Base-by-base conservation (phyloP, 2,113 vertebrate genomes). In the Nycticryphes semicollaris region DNA sequence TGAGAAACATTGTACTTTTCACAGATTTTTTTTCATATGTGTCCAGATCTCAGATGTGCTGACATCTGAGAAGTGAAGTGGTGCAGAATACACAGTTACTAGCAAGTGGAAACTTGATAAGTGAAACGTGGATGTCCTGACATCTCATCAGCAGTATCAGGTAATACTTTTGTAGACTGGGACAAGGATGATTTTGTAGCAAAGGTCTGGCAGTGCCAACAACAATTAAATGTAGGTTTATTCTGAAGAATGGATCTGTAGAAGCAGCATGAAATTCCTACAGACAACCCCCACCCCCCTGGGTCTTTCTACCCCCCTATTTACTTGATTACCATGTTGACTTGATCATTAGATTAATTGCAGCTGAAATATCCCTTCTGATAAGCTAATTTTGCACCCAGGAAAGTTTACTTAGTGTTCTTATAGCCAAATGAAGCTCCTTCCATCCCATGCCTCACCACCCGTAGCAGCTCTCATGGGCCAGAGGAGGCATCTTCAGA, bases 141-240 rank as follows among this genome's bases (percentile, higher is more conserved):
- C 14, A 77, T 75, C 89, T 97, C 94, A 94, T 70, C 89, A 85
- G 70, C 84, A 47, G 47, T 84, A 25, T 24, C 39, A 91, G 43
- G 43, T 87, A 90, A 84, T 41, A 68, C 35, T 93, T 67, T 82
- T 93, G 89, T 85, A 94, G 83, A 48, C 41, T 90, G 70, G 8
- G 51, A 93, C 86, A 96, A 96, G 93, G 19, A 91, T 88, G 7
- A 33, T 69, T 91, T 89, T 73, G 30, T 59, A 90, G 51, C n/a
- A 80, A 83, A 66, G 35, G n/a, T 88, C 57, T 83, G 54, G 5
- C 59, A 94, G 31, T 47, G 20, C 20, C 39, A 85, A 30, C 39
- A 93, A 39, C 25, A 79, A 51, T 33, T 67, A 81, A 90, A 60
- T 45, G 47, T 9, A 72, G 14, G 5, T 51, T 80, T 81, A 27